These are phyloP conservation scores for Stenodera caucasica DNA, from an alignment of 2,888 invertebrate species.

Conservation along the genomic window DNA sequence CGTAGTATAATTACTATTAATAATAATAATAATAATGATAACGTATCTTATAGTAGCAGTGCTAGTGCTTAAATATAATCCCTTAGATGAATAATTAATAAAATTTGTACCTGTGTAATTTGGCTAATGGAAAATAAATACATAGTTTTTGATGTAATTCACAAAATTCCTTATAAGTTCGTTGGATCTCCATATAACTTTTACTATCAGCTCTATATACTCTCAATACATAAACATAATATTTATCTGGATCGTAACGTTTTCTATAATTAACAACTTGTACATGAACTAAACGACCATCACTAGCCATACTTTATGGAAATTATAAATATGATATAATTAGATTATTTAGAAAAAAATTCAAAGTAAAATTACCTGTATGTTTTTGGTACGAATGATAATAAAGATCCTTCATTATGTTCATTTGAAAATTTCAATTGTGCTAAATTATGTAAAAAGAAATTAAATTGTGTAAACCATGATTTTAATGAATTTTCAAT, in stretches of 20 bases:
- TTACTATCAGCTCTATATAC: conserved; percentile 82
- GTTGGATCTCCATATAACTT: conserved; percentile 86
- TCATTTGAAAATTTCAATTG: conserved; percentile 87
- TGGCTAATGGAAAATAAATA: conserved; percentile 87
- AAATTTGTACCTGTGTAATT: conserved; percentile 91
- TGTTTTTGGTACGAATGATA: conserved; percentile 92
- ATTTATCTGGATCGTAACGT: conserved; percentile 95
- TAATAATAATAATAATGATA: conserved; percentile 34
- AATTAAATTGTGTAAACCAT: conserved; percentile 96
- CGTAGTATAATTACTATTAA: conserved; percentile 33
- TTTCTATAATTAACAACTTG: conserved; percentile 90
- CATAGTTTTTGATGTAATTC: conserved; percentile 95
- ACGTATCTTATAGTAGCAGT: conserved; percentile 35
- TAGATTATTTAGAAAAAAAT: conserved; percentile 6
- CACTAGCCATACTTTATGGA: conserved; percentile 80
- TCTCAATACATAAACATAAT: conserved; percentile 89
- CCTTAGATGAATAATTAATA: too few species aligned
- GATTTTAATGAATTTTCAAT: conserved; percentile 93
- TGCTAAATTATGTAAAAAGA: conserved; percentile 96
- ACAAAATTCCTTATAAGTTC: conserved; percentile 95
- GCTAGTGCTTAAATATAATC: conserved; percentile 40
- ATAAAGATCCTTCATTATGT: conserved; percentile 74
- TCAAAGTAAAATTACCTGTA: conserved; percentile 68
- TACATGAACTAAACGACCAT: conserved; percentile 84
- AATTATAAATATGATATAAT: conserved; percentile 18